A percentile compares a stretch with the other conserved stretches of the same genome.
phyloP scores from a whole-genome alignment of 2,797 vertebrate genomes.

The Cirrhinus molitorella region DNA sequence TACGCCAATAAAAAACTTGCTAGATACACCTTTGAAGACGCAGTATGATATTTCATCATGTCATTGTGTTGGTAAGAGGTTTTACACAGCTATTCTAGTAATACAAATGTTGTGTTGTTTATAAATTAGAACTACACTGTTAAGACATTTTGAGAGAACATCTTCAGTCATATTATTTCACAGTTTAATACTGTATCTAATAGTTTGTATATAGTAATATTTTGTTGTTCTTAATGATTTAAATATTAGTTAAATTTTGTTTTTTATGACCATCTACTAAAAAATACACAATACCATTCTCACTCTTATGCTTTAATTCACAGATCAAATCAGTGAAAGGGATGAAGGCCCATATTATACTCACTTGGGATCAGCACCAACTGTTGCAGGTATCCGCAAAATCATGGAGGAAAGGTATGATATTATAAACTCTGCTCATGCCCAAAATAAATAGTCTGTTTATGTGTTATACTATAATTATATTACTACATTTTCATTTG shows the following conservation, averaged over 20 bases:
- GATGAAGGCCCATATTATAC: constrained; percentile 99
- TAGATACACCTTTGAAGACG: constrained; percentile 95
- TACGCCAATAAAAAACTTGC: constrained; percentile 92
- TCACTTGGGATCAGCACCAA: constrained; percentile 95
- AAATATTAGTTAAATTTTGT: background rate
- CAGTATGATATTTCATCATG: constrained; percentile 98
- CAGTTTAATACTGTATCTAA: background rate
- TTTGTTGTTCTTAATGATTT: too few species aligned
- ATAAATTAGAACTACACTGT: background rate
- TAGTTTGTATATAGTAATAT: too few species aligned
- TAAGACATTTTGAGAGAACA: background rate
- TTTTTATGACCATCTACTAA: background rate
- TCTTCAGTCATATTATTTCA: background rate
- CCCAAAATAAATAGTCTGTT: background rate
- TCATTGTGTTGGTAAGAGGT: constrained; percentile 94
- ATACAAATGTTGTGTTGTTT: background rate
- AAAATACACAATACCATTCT: background rate
- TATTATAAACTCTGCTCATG: background rate
- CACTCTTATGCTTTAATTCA: constrained; percentile 49
- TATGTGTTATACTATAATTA: background rate
- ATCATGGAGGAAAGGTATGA: constrained; percentile 95
- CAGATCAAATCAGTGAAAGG: constrained; percentile 99
- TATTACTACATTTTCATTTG: constrained; percentile 1
- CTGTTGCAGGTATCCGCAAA: constrained; percentile 91
- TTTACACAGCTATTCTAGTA: background rate